phyloP scores from a whole-genome alignment of 2,888 invertebrate species.

The Rugalucina vietnamica region DNA sequence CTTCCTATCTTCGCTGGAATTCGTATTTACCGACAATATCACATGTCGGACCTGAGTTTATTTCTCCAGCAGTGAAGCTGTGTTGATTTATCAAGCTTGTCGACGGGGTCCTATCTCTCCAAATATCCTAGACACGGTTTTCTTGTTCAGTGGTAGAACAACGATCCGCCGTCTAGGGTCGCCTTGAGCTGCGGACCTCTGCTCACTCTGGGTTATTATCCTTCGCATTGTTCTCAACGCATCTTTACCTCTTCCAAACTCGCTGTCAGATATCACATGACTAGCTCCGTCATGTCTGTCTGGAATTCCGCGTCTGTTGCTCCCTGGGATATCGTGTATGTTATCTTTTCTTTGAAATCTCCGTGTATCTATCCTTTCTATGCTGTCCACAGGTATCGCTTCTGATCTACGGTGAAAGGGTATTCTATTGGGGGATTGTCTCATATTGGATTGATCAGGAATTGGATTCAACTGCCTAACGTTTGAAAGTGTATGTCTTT shows the following conservation, averaged over 20 bases:
- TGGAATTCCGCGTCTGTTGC: too few relatives aligned
- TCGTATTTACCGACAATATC: not conserved
- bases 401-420: too few relatives aligned
- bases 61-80: not conserved
- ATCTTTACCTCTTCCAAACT: not conserved
- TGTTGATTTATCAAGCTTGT: not conserved
- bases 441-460: too few relatives aligned
- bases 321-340: too few relatives aligned
- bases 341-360: too few relatives aligned
- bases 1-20: too few relatives aligned
- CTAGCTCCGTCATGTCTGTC: not conserved
- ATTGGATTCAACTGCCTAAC: too few relatives aligned
- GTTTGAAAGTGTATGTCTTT: too few relatives aligned
- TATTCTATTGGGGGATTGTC: too few relatives aligned
- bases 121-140: slow-evolving; percentile 1
- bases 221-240: not conserved
- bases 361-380: too few relatives aligned
- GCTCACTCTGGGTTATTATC: not conserved
- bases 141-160: not conserved
- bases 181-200: not conserved
- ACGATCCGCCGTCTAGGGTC: not conserved
- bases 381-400: too few relatives aligned
- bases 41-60: not conserved
- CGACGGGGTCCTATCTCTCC: not conserved
- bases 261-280: not conserved